Conservation (phyloP, 1,140 invertebrate species). For the Lasaia peninsularis region DNA sequence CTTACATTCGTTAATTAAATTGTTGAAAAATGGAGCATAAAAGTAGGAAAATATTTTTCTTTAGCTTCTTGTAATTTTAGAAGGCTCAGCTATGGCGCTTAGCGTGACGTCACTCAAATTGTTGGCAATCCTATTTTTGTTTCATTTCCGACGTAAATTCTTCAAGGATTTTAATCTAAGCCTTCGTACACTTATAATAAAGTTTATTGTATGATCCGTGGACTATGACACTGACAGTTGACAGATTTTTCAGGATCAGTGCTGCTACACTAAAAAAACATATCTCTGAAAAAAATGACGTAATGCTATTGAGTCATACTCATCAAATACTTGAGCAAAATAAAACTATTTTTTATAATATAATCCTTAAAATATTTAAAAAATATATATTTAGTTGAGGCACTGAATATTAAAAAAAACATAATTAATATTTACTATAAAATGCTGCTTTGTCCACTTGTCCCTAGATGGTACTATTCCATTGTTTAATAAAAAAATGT, state of each 20-base stretch:
- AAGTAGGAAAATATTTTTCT: conserved; percentile 55
- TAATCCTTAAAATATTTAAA: no score
- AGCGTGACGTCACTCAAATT: conserved; percentile 68
- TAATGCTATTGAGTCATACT: conserved; percentile 29
- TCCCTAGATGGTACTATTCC: conserved; percentile 23
- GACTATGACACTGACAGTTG: conserved; percentile 36
- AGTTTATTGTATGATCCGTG: conserved; percentile 43
- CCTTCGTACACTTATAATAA: conserved; percentile 47
- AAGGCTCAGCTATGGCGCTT: conserved; percentile 58
- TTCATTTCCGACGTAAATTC: conserved; percentile 60
- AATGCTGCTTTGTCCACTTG: conserved; percentile 20
- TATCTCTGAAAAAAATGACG: conserved; percentile 22
- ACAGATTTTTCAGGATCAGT: conserved; percentile 29
- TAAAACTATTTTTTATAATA: background rate
- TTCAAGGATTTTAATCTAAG: conserved; percentile 54
- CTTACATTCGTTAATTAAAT: conserved; percentile 48
- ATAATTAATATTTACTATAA: no score
- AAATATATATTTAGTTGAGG: no score
- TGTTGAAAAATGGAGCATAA: conserved; percentile 52
- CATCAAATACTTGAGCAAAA: conserved; percentile 25
- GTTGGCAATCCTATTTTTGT: conserved; percentile 76
- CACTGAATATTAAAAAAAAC: background rate
- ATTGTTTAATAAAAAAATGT: background rate
- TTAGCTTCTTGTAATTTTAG: conserved; percentile 69
- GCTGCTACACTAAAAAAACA: conserved; percentile 39